Base-by-base conservation (phyloP, 2,797 vertebrate species). In the Phoebastria nigripes region DNA sequence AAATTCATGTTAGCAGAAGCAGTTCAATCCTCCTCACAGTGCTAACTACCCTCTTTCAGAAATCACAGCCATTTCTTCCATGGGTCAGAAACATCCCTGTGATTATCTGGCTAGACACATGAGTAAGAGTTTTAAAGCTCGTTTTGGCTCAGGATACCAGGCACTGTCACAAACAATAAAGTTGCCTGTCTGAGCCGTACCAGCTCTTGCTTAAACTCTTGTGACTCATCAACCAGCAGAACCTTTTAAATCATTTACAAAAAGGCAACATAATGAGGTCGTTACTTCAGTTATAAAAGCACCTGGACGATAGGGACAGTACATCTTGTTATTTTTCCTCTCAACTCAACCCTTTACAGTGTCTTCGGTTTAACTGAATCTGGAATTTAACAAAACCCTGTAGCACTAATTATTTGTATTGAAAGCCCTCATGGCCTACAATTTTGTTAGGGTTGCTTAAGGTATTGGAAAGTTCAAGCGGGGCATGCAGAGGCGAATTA, bases 121-220 rank as follows among this genome's bases (percentile, higher is more conserved):
- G 52, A 87, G 47, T 76, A 89, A 89, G 90, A 78, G 63, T 77
- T 87, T 28, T 58, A 87, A 65, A 88, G 82, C 81, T 92, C 59
- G 12, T 82, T 94, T 74, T 78, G 66, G 80, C 77, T 96, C 54
- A 47, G 79, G 72, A 84, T 91, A 81, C 56, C 66, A 84, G 80
- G 35, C 35, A 2, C 80, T 93, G 90, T 91, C 94, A 94, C 61
- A 93, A 94, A 66, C 79, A 92, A 86, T 94, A 29, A 95, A 74
- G 56, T 63, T 85, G 82, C 71, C 58, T 90, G 87, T 91, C 88
- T 91, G 74, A 89, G 73, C 62, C 70, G 63, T 81, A 55, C 39
- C 46, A 81, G 67, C 41, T 87, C 80, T 79, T 72, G 73, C 84
- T 87, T 96, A 91, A 93, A 93, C 65, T 55, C 39, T 92, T 90